Percentiles rank a stretch among this genome's conserved stretches.
phyloP scores from a whole-genome alignment of 2,888 invertebrate species.

The Cremastinae sp. region DNA sequence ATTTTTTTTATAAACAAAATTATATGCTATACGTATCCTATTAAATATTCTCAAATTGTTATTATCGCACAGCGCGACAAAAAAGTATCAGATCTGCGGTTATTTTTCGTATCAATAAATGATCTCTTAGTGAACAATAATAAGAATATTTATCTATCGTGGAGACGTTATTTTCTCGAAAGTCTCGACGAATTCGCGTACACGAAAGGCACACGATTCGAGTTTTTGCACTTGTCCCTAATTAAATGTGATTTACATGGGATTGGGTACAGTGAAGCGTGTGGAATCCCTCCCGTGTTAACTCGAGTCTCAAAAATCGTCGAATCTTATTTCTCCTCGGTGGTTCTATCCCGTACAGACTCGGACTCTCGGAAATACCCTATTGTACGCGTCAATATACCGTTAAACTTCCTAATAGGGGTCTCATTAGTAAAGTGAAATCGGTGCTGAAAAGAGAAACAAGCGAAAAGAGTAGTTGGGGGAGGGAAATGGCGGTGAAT shows the following conservation, averaged over 20 bases:
- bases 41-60: too few species aligned
- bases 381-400: conserved; percentile 54
- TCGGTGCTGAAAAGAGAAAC: conserved; percentile 31
- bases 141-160: too few species aligned
- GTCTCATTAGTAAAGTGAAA: conserved; percentile 75
- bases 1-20: too few species aligned
- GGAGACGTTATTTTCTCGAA: too few species aligned
- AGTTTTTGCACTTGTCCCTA: conserved; percentile 67
- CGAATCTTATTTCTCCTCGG: background rate
- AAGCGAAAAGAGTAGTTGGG: conserved; percentile 18
- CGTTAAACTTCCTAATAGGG: conserved; percentile 77
- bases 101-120: conserved; percentile 36
- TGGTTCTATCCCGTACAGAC: background rate
- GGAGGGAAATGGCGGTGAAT: conserved; percentile 17
- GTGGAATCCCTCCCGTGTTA: conserved; percentile 13
- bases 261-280: conserved; percentile 10
- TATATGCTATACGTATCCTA: too few species aligned
- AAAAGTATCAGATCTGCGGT: conserved; percentile 22
- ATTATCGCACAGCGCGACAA: too few species aligned
- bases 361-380: conserved; percentile 27
- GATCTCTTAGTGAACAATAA: too few species aligned
- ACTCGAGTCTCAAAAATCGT: background rate
- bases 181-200: too few species aligned
- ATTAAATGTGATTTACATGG: conserved; percentile 79
- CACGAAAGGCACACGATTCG: too few species aligned